phyloP scores from a whole-genome alignment of 2,888 invertebrate species.

The Phyllotreta cruciferae region DNA sequence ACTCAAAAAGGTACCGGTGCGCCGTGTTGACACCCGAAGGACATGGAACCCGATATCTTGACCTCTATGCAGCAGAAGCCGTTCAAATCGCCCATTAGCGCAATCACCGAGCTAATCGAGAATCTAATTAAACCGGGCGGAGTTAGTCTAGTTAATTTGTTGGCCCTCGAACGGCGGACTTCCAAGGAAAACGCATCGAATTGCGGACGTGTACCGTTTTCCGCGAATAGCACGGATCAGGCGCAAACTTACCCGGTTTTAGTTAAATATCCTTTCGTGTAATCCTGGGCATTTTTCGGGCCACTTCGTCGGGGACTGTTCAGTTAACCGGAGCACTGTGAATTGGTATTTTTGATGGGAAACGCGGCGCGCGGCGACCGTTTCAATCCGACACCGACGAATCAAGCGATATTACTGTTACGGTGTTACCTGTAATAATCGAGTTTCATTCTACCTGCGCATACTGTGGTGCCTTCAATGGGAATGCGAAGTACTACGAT shows the following conservation, averaged over 20 bases:
- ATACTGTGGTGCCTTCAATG: slow-evolving; percentile 40
- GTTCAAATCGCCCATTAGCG: neutral
- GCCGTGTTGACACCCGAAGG: slow-evolving; percentile 30
- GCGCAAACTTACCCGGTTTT: slow-evolving; percentile 24
- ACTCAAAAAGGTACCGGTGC: slow-evolving; percentile 27
- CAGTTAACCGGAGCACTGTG: slow-evolving; percentile 12
- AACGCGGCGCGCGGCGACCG: slow-evolving; percentile 21
- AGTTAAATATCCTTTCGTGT: slow-evolving; percentile 22
- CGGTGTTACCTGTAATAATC: slow-evolving; percentile 48
- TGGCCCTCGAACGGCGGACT: slow-evolving; percentile 32
- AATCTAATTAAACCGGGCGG: slow-evolving; percentile 6
- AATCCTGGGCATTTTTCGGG: slow-evolving; percentile 32
- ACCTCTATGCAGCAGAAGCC: slow-evolving; percentile 26
- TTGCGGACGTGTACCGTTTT: slow-evolving; percentile 41
- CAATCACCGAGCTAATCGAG: slow-evolving; percentile 8
- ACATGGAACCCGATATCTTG: slow-evolving; percentile 36
- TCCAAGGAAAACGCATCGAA: slow-evolving; percentile 30
- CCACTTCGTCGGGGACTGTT: slow-evolving; percentile 13
- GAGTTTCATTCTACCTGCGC: slow-evolving; percentile 41
- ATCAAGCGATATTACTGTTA: slow-evolving; percentile 41
- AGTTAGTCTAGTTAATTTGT: slow-evolving; percentile 9
- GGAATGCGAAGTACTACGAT: slow-evolving; percentile 40
- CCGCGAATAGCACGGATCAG: slow-evolving; percentile 13
- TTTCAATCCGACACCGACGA: slow-evolving; percentile 23
- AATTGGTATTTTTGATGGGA: slow-evolving; percentile 2